A percentile compares a stretch with the other conserved stretches of the same genome.
phyloP scores from a whole-genome alignment of 2,888 invertebrate genomes.

The Disparrhopalites patrizii region DNA sequence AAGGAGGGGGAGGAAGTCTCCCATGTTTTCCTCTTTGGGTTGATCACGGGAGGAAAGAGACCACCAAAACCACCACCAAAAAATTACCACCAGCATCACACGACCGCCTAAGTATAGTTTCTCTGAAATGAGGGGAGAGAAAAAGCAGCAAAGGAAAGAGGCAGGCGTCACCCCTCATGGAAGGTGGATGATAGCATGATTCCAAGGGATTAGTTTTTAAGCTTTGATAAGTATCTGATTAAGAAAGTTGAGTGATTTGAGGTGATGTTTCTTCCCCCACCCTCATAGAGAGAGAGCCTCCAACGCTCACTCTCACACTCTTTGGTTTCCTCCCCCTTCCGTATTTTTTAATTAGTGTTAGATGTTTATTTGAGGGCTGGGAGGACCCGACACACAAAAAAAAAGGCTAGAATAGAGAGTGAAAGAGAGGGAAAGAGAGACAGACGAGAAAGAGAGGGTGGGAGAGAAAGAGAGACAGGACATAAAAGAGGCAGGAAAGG shows the following conservation, averaged over 20 bases:
- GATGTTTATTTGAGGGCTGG: slow-evolving; percentile 27
- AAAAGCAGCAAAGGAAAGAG: not conserved
- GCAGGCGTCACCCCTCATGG: not conserved
- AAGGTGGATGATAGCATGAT: slow-evolving; percentile 1
- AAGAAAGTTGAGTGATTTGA: slow-evolving; percentile 28
- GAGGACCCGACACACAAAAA: too few species aligned
- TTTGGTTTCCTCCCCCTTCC: slow-evolving; percentile 1
- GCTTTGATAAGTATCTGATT: slow-evolving; percentile 28
- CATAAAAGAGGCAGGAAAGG: slow-evolving; percentile 40
- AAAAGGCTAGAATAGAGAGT: slow-evolving; percentile 33
- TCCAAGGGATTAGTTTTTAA: slow-evolving; percentile 25
- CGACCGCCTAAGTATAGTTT: too few species aligned
- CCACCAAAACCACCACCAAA: too few species aligned
- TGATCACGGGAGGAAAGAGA: too few species aligned
- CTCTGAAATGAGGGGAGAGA: not conserved
- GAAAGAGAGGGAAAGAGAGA: too few species aligned
- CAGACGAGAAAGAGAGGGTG: too few species aligned
- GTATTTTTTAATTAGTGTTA: slow-evolving; percentile 30
- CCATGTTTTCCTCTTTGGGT: too few species aligned
- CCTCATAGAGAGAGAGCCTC: too few species aligned
- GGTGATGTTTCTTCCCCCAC: slow-evolving; percentile 13
- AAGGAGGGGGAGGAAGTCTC: too few species aligned
- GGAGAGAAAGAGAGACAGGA: too few species aligned
- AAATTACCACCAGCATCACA: too few species aligned
- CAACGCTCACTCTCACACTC: too few species aligned